Percentiles rank a stretch among this genome's conserved stretches.
Conservation (phyloP, 64 coral and sea anemone species). For the Montipora sp. region DNA sequence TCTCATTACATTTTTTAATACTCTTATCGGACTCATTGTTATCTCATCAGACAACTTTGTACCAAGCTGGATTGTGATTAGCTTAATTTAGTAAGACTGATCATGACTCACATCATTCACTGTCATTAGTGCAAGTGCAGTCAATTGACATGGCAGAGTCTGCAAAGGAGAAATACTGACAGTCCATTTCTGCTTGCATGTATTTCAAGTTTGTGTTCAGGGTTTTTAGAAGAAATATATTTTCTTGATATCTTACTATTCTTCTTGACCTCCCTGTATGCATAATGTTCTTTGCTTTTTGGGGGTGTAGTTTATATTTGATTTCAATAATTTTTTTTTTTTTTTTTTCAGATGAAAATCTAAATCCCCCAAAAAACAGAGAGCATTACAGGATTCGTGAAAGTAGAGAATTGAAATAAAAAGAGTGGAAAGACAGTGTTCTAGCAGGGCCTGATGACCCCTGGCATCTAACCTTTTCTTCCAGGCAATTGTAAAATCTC, state of each 20-base stretch:
- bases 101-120: no score
- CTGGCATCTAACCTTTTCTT: slow-evolving; percentile 1
- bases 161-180: no score
- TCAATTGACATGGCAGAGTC: no score
- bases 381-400: slow-evolving; percentile 11
- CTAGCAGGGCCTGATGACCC: slow-evolving; percentile 13
- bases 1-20: slow-evolving; percentile 1
- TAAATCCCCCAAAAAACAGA: background rate
- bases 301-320: slow-evolving; percentile 1
- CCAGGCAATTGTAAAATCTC: slow-evolving; percentile 3
- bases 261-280: background rate
- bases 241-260: slow-evolving; percentile 1
- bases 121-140: no score
- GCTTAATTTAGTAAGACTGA: no score
- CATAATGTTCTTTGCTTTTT: slow-evolving; percentile 13
- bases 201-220: background rate
- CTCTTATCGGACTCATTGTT: background rate
- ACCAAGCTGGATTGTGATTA: no score
- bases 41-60: background rate
- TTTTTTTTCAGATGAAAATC: slow-evolving; percentile 2
- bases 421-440: background rate
- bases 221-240: slow-evolving; percentile 1
- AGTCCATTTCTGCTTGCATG: no score
- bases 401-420: background rate
- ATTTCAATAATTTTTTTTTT: background rate